These are phyloP conservation scores for Leptothorax acervorum DNA, from an alignment of 2,888 invertebrate species.

Conservation along the genomic window DNA sequence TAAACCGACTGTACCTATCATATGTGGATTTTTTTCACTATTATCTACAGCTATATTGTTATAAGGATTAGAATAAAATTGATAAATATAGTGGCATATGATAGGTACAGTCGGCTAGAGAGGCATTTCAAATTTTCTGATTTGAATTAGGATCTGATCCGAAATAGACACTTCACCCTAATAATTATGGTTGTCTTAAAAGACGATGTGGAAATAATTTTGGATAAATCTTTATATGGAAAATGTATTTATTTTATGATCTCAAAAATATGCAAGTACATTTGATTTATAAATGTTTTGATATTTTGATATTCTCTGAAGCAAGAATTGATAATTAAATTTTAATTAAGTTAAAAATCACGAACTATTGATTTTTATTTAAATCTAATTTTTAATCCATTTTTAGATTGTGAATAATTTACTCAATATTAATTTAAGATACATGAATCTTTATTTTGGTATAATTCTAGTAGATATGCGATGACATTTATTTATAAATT, in stretches of 20 bases:
- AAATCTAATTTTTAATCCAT: not conserved
- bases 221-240: not conserved
- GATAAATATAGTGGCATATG: no score
- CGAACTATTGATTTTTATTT: not conserved
- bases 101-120: no score
- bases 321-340: not conserved
- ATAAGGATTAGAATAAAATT: no score
- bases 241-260: not conserved
- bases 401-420: constrained; percentile 1
- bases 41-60: no score
- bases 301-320: not conserved
- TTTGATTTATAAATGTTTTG: not conserved
- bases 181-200: not conserved
- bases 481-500: no score
- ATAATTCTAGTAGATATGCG: not conserved
- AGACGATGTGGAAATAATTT: not conserved
- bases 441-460: not conserved
- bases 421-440: not conserved
- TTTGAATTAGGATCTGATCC: no score
- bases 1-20: no score
- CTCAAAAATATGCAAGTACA: not conserved
- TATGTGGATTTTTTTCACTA: no score
- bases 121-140: no score
- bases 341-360: not conserved
- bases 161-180: no score